A percentile compares a stretch with the other conserved stretches of the same genome.
phyloP scores from a whole-genome alignment of 2,113 vertebrate species.

The Bombycilla garrulus region DNA sequence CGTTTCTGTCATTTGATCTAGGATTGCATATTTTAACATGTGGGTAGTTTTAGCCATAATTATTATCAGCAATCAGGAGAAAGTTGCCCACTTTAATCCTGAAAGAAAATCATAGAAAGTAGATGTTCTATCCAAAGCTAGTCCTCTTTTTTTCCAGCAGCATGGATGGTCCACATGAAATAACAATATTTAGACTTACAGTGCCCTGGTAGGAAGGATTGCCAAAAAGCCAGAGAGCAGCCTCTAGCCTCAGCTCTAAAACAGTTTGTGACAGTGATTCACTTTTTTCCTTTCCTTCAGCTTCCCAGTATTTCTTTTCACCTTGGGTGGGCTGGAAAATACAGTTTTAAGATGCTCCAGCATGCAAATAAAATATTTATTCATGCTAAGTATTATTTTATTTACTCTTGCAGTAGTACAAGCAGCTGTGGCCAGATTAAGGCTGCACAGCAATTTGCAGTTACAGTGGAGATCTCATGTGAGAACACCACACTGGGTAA shows the following conservation, averaged over 20 bases:
- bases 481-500: not conserved
- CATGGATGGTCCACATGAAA: not conserved
- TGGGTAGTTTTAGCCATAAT: not conserved
- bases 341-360: not conserved
- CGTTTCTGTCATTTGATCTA: not conserved
- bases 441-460: not conserved
- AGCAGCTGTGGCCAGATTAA: not conserved
- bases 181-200: not conserved
- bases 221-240: not conserved
- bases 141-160: not conserved
- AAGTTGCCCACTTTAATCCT: not conserved
- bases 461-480: not conserved
- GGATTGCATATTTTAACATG: not conserved
- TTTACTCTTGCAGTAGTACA: not conserved
- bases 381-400: not conserved
- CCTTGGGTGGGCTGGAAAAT: not conserved
- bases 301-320: not conserved
- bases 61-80: not conserved
- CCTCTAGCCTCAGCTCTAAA: not conserved
- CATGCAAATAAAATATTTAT: slow-evolving; percentile 27
- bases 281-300: not conserved
- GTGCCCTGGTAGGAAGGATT: not conserved
- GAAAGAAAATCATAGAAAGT: not conserved
- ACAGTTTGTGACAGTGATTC: not conserved
- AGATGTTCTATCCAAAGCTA: not conserved